Percentiles rank a stretch among this genome's conserved stretches.
Evolutionary conservation across 2,888 invertebrate genomes (phyloP).

Genomic region (Phengaris arion): DNA sequence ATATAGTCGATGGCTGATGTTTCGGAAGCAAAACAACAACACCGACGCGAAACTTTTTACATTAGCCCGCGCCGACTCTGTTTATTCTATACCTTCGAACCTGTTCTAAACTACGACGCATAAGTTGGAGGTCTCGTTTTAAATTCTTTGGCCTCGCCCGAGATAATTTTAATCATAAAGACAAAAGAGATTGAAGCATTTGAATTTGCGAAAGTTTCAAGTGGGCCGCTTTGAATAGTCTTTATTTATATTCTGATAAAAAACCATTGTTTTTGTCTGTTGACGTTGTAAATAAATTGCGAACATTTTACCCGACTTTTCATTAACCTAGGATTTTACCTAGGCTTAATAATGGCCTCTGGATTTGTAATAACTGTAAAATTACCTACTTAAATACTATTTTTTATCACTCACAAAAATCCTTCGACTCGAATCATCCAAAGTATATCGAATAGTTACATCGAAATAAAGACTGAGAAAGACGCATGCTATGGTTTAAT

Average conservation of each 20-base stretch:
- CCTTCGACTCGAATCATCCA: background rate
- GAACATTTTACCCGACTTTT: background rate
- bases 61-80: slow-evolving; percentile 64
- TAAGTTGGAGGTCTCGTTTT: slow-evolving; percentile 70
- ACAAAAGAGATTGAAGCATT: slow-evolving; percentile 61
- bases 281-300: slow-evolving; percentile 4
- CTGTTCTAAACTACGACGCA: slow-evolving; percentile 59
- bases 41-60: slow-evolving; percentile 67
- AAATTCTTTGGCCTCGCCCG: slow-evolving; percentile 57
- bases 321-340: background rate
- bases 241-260: slow-evolving; percentile 43
- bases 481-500: too few relatives aligned
- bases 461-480: too few relatives aligned
- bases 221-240: slow-evolving; percentile 55
- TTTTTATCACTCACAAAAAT: background rate
- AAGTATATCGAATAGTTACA: too few relatives aligned
- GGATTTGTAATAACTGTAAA: background rate
- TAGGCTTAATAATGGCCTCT: background rate
- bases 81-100: slow-evolving; percentile 67
- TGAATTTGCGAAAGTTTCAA: slow-evolving; percentile 56
- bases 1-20: slow-evolving; percentile 57
- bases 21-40: slow-evolving; percentile 61
- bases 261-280: slow-evolving; percentile 4
- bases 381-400: background rate
- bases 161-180: slow-evolving; percentile 71